Conservation (phyloP, 2,888 invertebrate species). For the Ditylenchus weischeri region DNA sequence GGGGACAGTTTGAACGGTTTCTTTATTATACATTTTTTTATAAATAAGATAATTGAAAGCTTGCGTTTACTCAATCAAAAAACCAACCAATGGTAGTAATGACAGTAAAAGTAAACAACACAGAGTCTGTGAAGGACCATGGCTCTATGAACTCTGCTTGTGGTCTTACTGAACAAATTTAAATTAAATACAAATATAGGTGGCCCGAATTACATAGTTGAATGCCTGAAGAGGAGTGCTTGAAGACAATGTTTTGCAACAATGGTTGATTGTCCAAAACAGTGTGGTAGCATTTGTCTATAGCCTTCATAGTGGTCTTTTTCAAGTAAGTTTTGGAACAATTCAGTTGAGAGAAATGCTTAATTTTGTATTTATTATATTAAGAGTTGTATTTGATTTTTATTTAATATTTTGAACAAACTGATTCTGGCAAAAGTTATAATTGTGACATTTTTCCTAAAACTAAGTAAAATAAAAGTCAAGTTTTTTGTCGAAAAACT, state of each 20-base stretch:
- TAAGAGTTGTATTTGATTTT: no score
- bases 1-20: no score
- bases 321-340: background rate
- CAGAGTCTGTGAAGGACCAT: constrained; percentile 54
- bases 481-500: no score
- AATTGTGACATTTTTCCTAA: no score
- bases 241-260: constrained; percentile 27
- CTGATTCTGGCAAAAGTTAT: no score
- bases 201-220: constrained; percentile 21
- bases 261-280: constrained; percentile 18
- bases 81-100: constrained; percentile 55
- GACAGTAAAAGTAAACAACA: constrained; percentile 54
- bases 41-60: no score
- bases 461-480: no score
- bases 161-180: constrained; percentile 18
- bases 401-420: no score
- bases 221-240: constrained; percentile 17
- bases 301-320: constrained; percentile 5
- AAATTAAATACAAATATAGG: background rate
- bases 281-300: constrained; percentile 24
- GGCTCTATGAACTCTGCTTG: constrained; percentile 21
- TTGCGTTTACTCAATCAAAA: no score
- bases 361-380: background rate
- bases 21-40: no score
- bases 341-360: constrained; percentile 7